Percentiles rank a stretch among this genome's conserved stretches.
Evolutionary conservation across 2,113 vertebrate species (phyloP).

Genomic region (Platanista minor): DNA sequence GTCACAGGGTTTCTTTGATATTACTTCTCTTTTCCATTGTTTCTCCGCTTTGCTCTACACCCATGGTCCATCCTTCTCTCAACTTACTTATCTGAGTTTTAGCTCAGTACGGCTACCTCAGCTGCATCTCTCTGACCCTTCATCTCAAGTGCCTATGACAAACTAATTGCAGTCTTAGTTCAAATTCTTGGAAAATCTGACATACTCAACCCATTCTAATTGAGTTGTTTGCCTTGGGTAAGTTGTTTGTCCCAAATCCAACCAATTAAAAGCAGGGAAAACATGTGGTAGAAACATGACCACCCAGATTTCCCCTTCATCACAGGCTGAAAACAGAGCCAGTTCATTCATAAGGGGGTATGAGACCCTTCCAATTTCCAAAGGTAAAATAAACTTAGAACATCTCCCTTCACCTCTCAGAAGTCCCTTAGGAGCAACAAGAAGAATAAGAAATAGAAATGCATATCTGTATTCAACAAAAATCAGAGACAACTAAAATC

Average conservation of each 20-base stretch:
- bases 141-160: not conserved
- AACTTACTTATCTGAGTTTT: not conserved
- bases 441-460: not conserved
- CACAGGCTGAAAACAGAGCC: not conserved
- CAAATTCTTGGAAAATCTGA: not conserved
- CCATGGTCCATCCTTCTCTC: not conserved
- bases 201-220: not conserved
- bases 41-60: not conserved
- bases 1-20: not conserved
- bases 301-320: not conserved
- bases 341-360: not conserved
- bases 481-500: conserved; percentile 1
- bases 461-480: not conserved
- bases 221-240: not conserved
- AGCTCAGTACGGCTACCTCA: not conserved
- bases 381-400: not conserved
- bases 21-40: not conserved
- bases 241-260: not conserved
- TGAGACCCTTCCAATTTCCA: not conserved
- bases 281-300: not conserved
- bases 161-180: not conserved
- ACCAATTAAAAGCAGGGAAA: not conserved
- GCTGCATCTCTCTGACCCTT: not conserved
- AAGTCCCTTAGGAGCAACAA: not conserved
- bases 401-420: not conserved